These are phyloP conservation scores for Therioaphis trifolii DNA, from an alignment of 2,888 invertebrate genomes.

Conservation along the genomic window DNA sequence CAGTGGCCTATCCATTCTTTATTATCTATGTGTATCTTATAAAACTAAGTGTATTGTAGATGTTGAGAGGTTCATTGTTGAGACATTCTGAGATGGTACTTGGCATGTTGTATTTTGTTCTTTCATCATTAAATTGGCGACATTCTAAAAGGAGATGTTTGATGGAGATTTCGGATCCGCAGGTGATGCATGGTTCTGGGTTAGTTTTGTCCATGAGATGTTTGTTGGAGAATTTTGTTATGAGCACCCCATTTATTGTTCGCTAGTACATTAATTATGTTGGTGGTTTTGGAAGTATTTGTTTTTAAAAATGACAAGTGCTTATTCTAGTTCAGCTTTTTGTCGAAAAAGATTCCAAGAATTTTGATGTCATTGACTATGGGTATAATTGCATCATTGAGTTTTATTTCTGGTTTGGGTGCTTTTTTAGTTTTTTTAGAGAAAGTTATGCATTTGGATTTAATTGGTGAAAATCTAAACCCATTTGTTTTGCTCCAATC, in stretches of 20 bases:
- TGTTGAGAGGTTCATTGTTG: too few species aligned
- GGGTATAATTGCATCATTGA: not conserved
- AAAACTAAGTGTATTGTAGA: too few species aligned
- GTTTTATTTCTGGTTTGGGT: not conserved
- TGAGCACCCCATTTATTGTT: slow-evolving; percentile 45
- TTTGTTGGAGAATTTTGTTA: slow-evolving; percentile 24
- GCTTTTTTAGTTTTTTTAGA: slow-evolving; percentile 8
- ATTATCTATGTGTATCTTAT: too few species aligned
- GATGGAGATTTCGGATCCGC: too few species aligned
- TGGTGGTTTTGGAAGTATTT: too few species aligned
- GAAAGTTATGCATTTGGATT: slow-evolving; percentile 10
- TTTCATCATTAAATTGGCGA: too few species aligned
- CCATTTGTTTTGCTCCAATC: slow-evolving; percentile 3
- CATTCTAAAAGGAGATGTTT: too few species aligned
- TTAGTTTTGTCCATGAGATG: too few species aligned
- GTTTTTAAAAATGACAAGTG: slow-evolving; percentile 36
- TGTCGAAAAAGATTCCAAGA: slow-evolving; percentile 38
- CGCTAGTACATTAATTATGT: slow-evolving; percentile 47
- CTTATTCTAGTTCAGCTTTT: slow-evolving; percentile 45
- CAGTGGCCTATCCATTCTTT: too few species aligned
- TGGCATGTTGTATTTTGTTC: too few species aligned
- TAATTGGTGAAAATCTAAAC: not conserved
- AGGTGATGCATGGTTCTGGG: too few species aligned
- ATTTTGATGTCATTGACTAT: slow-evolving; percentile 24
- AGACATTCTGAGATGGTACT: too few species aligned